phyloP scores from a whole-genome alignment of 2,888 invertebrate species.

The Odontomyia ornata region DNA sequence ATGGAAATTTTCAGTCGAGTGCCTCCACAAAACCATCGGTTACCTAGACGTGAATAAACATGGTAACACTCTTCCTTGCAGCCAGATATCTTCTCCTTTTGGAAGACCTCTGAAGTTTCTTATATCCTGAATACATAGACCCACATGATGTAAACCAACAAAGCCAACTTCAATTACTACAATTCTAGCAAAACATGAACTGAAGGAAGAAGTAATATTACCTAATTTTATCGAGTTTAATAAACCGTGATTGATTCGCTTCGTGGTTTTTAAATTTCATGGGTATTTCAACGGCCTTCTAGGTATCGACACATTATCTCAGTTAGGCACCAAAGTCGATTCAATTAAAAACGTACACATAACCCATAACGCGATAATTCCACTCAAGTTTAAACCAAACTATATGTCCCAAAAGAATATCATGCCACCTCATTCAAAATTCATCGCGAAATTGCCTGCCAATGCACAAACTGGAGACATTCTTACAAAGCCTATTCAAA shows the following conservation, averaged over 20 bases:
- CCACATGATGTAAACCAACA: background rate
- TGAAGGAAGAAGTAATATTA: background rate
- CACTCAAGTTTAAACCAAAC: slow-evolving; percentile 38
- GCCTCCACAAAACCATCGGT: slow-evolving; percentile 49
- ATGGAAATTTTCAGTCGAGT: background rate
- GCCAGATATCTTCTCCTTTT: slow-evolving; percentile 48
- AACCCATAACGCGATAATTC: slow-evolving; percentile 14
- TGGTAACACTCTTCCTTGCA: slow-evolving; percentile 45
- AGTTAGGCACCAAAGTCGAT: slow-evolving; percentile 25
- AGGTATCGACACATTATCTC: background rate
- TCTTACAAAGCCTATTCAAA: slow-evolving; percentile 16
- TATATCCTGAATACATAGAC: slow-evolving; percentile 22
- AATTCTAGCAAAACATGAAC: background rate
- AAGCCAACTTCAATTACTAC: slow-evolving; percentile 6
- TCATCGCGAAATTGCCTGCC: slow-evolving; percentile 42
- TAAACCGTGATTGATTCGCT: background rate
- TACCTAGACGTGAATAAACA: slow-evolving; percentile 50
- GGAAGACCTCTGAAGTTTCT: slow-evolving; percentile 47
- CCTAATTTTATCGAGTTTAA: slow-evolving; percentile 7
- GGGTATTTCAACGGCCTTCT: slow-evolving; percentile 1
- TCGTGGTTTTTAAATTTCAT: background rate
- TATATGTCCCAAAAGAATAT: slow-evolving; percentile 38
- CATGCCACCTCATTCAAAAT: background rate
- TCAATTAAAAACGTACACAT: slow-evolving; percentile 4
- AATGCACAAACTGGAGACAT: slow-evolving; percentile 38